These are phyloP conservation scores for Crenuchus spilurus DNA, from an alignment of 2,797 vertebrate genomes.

Conservation along the genomic window DNA sequence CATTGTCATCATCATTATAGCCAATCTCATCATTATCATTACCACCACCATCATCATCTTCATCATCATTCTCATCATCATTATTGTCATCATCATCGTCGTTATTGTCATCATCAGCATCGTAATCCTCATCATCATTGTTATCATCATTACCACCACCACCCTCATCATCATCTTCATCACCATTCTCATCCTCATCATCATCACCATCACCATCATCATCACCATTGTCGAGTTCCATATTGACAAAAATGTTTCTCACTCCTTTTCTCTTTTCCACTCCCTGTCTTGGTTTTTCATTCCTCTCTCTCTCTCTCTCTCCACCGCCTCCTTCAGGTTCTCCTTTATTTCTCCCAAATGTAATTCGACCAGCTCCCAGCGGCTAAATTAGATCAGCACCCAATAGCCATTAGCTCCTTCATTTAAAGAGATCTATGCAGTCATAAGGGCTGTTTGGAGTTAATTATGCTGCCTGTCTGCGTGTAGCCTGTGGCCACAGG, in stretches of 20 bases:
- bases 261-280: not conserved
- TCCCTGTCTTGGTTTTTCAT: not conserved
- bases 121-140: not conserved
- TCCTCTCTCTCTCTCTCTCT: not conserved
- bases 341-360: conserved; percentile 19
- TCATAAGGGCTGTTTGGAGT: conserved; percentile 59
- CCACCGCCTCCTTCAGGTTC: conserved; percentile 13
- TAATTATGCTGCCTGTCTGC: conserved; percentile 56
- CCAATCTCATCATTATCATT: not conserved
- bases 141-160: not conserved
- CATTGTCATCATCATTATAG: not conserved
- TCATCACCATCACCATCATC: not conserved
- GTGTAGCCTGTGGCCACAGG: conserved; percentile 51
- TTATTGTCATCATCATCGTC: not conserved
- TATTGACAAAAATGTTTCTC: not conserved
- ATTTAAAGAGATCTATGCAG: conserved; percentile 64
- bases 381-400: conserved; percentile 58
- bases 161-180: not conserved
- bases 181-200: not conserved
- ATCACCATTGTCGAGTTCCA: too few relatives aligned
- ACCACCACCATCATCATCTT: not conserved
- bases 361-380: conserved; percentile 51
- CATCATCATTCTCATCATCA: not conserved
- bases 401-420: conserved; percentile 58
- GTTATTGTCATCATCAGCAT: not conserved